A percentile compares a stretch with the other conserved stretches of the same genome.
phyloP scores from a whole-genome alignment of 2,888 invertebrate genomes.

The Pandemis heparana region DNA sequence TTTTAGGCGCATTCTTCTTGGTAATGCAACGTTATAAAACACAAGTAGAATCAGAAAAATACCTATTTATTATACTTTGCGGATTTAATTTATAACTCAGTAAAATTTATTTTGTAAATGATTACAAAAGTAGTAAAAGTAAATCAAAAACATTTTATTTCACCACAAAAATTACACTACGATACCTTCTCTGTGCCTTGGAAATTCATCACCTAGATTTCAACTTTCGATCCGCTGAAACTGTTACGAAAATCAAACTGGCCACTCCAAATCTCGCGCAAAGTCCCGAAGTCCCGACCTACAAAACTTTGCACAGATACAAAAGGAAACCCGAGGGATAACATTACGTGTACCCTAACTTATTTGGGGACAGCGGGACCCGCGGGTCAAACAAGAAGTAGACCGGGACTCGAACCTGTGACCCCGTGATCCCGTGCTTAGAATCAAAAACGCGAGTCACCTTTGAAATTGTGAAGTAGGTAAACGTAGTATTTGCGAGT shows the following conservation, averaged over 20 bases:
- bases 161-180: neutral
- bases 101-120: too few relatives aligned
- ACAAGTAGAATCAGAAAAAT: too few relatives aligned
- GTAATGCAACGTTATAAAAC: too few relatives aligned
- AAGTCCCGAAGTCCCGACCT: constrained; percentile 14
- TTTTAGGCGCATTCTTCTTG: too few relatives aligned
- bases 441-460: constrained; percentile 41
- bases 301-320: constrained; percentile 36
- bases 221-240: neutral
- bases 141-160: neutral
- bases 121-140: too few relatives aligned
- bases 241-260: constrained; percentile 12
- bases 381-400: constrained; percentile 33
- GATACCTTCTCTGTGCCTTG: neutral
- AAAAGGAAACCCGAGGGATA: constrained; percentile 28
- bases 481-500: neutral
- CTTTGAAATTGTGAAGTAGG: neutral
- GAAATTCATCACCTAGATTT: neutral
- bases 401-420: constrained; percentile 39
- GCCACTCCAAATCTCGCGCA: constrained; percentile 6
- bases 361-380: constrained; percentile 26
- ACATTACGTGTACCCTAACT: constrained; percentile 29
- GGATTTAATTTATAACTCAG: too few relatives aligned
- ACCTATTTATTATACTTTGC: too few relatives aligned
- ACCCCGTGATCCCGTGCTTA: constrained; percentile 26